Base-by-base conservation (phyloP, 2,113 vertebrate genomes). In the Atractosteus spatula region DNA sequence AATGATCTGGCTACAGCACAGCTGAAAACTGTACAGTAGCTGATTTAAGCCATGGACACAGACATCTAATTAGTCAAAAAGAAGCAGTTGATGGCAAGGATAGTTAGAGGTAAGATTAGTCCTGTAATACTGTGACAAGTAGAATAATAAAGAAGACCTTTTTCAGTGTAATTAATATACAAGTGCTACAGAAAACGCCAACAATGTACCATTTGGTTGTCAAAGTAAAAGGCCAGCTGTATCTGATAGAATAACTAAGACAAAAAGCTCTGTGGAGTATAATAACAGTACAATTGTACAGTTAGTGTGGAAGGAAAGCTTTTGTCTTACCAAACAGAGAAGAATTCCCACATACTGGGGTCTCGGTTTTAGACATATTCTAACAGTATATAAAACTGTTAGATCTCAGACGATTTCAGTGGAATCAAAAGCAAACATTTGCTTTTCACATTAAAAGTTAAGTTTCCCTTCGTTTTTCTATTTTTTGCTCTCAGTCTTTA, bases 61-160 rank as follows among this genome's bases (percentile, higher is more conserved):
- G 62, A 65, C 62, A 65, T 43, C 62, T 65, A 65, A 65, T 65
- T 65, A 65, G n/a, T 65, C 62, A 65, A 65, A 65, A 29, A 41
- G 62, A 65, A 65, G 62, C 62, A 43, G 62, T 41, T 65, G 62
- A 65, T 41, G 3, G 6, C 62, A 65, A 65, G 41, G 17, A 43
- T 41, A 43, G 62, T 65, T 65, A 65, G 62, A 65, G 17, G 10
- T 65, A 65, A 65, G 62, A 65, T 65, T 16, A 65, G 62, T 43
- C 29, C 17, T 41, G 62, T 43, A 29, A 65, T 65, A 41, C 62
- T 65, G 29, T 41, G 62, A 65, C 62, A 65, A 65, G 62, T 41
- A 43, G 62, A 65, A 65, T 65, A 41, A 41, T 65, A 65, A 65
- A 65, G 62, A 29, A 65, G 62, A 43, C 57, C 57, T 59, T 59